A percentile compares a stretch with the other conserved stretches of the same genome.
These are phyloP conservation scores for Aselliscus stoliczkanus DNA, from an alignment of 2,797 vertebrate species.

Conservation along the genomic window DNA sequence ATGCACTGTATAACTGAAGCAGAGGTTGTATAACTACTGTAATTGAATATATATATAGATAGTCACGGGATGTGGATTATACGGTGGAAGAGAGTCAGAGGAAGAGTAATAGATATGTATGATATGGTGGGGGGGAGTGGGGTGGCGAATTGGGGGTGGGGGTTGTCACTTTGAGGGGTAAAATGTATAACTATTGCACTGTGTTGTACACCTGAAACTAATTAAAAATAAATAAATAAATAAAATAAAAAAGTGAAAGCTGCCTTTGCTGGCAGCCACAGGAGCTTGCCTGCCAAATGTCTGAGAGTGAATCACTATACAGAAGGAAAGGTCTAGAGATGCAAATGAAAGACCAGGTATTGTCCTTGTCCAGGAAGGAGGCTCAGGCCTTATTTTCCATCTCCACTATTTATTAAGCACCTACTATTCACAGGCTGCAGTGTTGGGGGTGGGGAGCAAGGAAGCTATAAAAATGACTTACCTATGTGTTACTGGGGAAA, in stretches of 20 bases:
- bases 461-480: not conserved
- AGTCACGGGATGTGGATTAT: too few species aligned
- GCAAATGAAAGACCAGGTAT: not conserved
- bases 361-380: not conserved
- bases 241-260: constrained; percentile 25
- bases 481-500: not conserved
- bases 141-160: too few species aligned
- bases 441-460: not conserved
- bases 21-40: too few species aligned
- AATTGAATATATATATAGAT: too few species aligned
- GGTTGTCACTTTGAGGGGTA: too few species aligned
- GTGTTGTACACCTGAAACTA: too few species aligned
- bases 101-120: too few species aligned
- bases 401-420: not conserved
- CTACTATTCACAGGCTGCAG: not conserved
- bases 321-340: not conserved
- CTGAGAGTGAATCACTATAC: not conserved
- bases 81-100: too few species aligned
- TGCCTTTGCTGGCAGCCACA: not conserved
- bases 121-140: too few species aligned
- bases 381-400: not conserved
- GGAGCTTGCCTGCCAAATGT: not conserved
- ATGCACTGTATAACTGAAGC: too few species aligned
- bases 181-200: too few species aligned
- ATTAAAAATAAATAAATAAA: too few species aligned